These are phyloP conservation scores for Campoplex capitator DNA, from an alignment of 2,888 invertebrate genomes.

Conservation along the genomic window DNA sequence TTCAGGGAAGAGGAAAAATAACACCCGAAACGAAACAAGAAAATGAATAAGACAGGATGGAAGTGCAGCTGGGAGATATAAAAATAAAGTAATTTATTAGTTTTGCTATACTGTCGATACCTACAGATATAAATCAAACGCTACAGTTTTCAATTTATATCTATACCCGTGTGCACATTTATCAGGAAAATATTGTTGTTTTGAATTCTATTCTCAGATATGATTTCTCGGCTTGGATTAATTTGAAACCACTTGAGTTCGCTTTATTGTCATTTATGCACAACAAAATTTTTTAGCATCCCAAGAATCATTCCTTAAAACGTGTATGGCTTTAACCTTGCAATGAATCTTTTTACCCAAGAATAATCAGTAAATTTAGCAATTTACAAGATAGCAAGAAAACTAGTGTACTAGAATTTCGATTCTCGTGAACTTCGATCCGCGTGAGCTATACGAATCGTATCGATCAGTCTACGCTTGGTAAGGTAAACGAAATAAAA, in stretches of 20 bases:
- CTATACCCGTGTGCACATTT: background rate
- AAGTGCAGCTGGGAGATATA: background rate
- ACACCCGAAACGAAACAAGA: background rate
- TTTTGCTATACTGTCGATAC: background rate
- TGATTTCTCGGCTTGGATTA: background rate
- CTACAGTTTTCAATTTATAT: background rate
- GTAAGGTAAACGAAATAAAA: too few relatives aligned
- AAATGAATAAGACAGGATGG: background rate
- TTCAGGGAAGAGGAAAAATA: background rate
- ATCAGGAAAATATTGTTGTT: background rate
- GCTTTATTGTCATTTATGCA: background rate
- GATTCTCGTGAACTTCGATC: too few relatives aligned
- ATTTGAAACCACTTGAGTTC: background rate
- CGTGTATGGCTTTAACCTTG: too few relatives aligned
- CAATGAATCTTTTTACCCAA: too few relatives aligned
- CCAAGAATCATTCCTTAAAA: too few relatives aligned
- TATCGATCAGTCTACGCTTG: too few relatives aligned
- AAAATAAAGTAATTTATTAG: constrained; percentile 1
- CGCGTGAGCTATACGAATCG: too few relatives aligned
- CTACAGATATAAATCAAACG: background rate
- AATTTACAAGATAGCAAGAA: too few relatives aligned
- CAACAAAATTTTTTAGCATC: too few relatives aligned
- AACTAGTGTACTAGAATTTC: too few relatives aligned
- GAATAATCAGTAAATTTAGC: too few relatives aligned
- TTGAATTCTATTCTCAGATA: background rate